A percentile compares a stretch with the other conserved stretches of the same genome.
phyloP scores from a whole-genome alignment of 37 sponge, comb jelly and placozoan species.

The Aphrocallistes beatrix region DNA sequence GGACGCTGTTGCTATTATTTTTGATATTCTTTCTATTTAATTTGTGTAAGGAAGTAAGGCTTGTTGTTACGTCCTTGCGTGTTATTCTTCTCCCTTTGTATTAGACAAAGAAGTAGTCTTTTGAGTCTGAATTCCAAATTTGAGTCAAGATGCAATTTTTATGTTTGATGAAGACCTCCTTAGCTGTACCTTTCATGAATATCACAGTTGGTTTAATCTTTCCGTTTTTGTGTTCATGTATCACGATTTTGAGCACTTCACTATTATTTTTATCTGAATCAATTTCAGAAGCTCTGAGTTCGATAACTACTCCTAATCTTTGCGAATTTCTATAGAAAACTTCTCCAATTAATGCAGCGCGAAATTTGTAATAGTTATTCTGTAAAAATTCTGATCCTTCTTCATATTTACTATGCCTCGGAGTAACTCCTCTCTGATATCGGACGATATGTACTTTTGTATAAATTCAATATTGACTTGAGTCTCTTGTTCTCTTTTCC shows the following conservation, averaged over 20 bases:
- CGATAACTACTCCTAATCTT: background rate
- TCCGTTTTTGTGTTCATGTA: background rate
- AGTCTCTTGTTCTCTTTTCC: background rate
- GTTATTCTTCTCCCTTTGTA: background rate
- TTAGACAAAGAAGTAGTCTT: background rate
- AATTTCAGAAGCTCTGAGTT: background rate
- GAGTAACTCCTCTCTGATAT: background rate
- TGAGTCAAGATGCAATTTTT: background rate
- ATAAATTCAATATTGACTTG: background rate
- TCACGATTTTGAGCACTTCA: background rate
- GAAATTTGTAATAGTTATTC: background rate
- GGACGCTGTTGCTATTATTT: background rate
- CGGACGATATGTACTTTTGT: background rate
- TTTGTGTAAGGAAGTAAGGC: background rate
- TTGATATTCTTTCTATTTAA: background rate
- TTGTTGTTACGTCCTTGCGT: background rate
- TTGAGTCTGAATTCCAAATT: background rate
- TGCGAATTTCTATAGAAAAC: background rate
- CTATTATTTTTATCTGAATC: background rate
- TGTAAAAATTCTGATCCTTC: background rate
- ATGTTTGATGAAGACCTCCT: background rate
- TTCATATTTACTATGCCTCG: background rate
- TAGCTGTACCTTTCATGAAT: background rate
- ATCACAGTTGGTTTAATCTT: background rate
- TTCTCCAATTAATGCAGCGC: slow-evolving; percentile 7